Base-by-base conservation (phyloP, 1,140 invertebrate species). In the Cecropterus lyciades region DNA sequence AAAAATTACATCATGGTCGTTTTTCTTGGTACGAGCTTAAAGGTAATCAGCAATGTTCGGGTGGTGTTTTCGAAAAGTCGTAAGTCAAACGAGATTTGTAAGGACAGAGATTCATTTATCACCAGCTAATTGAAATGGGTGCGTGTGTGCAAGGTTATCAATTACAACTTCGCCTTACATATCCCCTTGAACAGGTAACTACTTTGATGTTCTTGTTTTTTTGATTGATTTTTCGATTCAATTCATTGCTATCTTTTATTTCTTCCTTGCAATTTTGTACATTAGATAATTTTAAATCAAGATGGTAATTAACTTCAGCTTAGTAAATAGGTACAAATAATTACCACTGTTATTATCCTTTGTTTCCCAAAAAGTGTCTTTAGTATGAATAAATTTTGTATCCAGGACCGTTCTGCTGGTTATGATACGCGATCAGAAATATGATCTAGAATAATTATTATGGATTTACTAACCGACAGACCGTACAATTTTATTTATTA, bases 41-140 rank as follows among this genome's bases (percentile, higher is more conserved):
- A 42, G 33, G 59, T 63, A 63, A 63, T 63, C 59, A 63, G 33
- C 48, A 42, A 49, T 40, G 16, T 43, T 43, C 33, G 7, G 46
- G 17, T 13, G 16, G 24, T 43, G 51, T 55, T 51, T 59, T 46
- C 33, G 40, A 49, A 33, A 51, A 62, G 59, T 24, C 33, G n/a
- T 42, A 51, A 62, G 46, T 62, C 59, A 62, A 62, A 62, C 59
- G 27, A 37, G 46, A 62, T 62, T 51, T 62, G 17, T 51, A 49
- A 37, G n/a, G 15, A 16, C 57, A 13, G 17, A 51, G 30, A 46
- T 51, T 51, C 59, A 62, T 62, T 51, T 62, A 62, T 62, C 59
- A 62, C n/a, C 13, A 30, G 59, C 46, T 51, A 51, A 62, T 57
- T 51, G 57, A 60, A 52, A 60, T 33, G 27, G 16, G 45, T 55